phyloP scores from a whole-genome alignment of 2,888 invertebrate genomes.

The Neoscelio sp. region DNA sequence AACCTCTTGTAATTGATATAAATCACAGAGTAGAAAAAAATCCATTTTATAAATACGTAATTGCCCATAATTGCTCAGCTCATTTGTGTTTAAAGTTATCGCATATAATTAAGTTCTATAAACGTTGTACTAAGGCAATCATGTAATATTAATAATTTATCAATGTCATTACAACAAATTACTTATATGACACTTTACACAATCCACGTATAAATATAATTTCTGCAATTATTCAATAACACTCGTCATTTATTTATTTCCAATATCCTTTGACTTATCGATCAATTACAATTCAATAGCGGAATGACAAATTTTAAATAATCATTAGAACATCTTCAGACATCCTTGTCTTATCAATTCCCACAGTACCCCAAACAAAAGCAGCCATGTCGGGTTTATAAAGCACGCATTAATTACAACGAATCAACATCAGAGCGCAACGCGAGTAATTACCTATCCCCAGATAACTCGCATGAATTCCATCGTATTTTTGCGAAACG shows the following conservation, averaged over 20 bases:
- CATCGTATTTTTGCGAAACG: conserved; percentile 35
- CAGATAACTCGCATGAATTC: conserved; percentile 44
- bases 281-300: neutral
- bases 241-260: conserved; percentile 5
- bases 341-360: conserved; percentile 39
- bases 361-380: conserved; percentile 34
- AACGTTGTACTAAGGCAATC: conserved; percentile 39
- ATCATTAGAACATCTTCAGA: neutral
- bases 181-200: conserved; percentile 15
- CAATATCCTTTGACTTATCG: neutral
- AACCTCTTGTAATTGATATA: conserved; percentile 20
- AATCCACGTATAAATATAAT: conserved; percentile 9
- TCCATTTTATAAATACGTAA: conserved; percentile 34
- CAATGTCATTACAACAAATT: conserved; percentile 40
- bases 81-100: conserved; percentile 8
- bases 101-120: conserved; percentile 34
- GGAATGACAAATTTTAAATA: conserved; percentile 18
- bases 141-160: conserved; percentile 40
- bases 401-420: conserved; percentile 45
- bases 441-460: conserved; percentile 49
- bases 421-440: conserved; percentile 21
- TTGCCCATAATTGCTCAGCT: conserved; percentile 22
- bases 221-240: conserved; percentile 46
- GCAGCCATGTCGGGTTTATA: conserved; percentile 22
- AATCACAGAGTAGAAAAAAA: conserved; percentile 9